Evolutionary conservation across 2,113 vertebrate species (phyloP).

Genomic region (Ptyas mucosa): DNA sequence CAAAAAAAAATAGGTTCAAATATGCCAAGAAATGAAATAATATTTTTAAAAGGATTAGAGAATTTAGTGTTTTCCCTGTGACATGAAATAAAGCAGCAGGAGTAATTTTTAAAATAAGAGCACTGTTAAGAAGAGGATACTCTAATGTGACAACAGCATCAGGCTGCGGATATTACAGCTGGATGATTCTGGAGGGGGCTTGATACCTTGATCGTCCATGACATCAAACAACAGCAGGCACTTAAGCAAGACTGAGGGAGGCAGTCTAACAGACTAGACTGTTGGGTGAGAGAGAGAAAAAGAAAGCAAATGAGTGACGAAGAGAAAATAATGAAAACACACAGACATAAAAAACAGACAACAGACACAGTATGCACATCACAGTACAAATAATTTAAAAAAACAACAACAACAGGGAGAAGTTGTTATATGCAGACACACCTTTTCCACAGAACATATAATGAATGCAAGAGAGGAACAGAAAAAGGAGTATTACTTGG

Average conservation of each 20-base stretch:
- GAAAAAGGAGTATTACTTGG: not conserved
- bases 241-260: constrained; percentile 79
- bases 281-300: constrained; percentile 64
- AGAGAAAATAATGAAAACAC: constrained; percentile 8
- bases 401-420: not conserved
- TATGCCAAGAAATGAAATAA: not conserved
- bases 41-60: not conserved
- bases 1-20: not conserved
- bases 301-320: constrained; percentile 46
- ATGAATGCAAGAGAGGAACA: not conserved
- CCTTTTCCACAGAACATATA: not conserved
- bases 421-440: not conserved
- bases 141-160: constrained; percentile 48
- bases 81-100: constrained; percentile 24
- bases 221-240: constrained; percentile 78
- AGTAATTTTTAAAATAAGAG: not conserved
- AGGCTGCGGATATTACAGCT: constrained; percentile 43
- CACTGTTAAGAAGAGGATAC: not conserved
- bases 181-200: constrained; percentile 50
- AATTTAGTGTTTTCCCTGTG: not conserved
- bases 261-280: constrained; percentile 73
- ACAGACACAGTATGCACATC: not conserved
- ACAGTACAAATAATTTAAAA: not conserved
- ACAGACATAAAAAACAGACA: constrained; percentile 30
- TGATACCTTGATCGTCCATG: constrained; percentile 77